Conservation (phyloP, 1,140 invertebrate genomes). For the Lamellibrachia luymesi region DNA sequence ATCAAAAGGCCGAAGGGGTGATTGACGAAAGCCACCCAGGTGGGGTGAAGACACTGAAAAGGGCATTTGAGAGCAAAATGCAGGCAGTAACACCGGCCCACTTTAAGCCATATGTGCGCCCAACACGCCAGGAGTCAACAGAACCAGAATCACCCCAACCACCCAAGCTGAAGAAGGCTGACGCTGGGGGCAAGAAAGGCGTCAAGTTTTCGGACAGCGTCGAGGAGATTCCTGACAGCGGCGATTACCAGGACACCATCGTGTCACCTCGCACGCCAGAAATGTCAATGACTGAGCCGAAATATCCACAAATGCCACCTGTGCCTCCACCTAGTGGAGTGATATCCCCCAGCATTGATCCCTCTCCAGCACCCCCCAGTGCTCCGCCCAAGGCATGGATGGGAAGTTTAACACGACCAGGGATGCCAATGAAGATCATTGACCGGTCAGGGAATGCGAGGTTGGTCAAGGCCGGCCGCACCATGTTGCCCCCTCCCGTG, state of each 20-base stretch:
- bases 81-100: background rate
- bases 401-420: background rate
- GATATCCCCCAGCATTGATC: background rate
- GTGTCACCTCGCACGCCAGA: background rate
- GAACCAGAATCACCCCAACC: background rate
- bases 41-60: constrained; percentile 20
- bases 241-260: background rate
- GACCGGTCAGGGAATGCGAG: background rate
- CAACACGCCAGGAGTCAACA: background rate
- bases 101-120: background rate
- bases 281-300: background rate
- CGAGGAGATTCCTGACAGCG: background rate
- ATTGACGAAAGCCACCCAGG: constrained; percentile 17
- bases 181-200: background rate
- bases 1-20: background rate
- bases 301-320: background rate
- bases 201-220: background rate
- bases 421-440: background rate
- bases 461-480: background rate
- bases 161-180: background rate
- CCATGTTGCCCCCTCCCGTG: background rate
- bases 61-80: constrained; percentile 13
- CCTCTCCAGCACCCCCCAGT: background rate
- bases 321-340: background rate
- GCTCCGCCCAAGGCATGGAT: background rate